Evolutionary conservation across 2,888 invertebrate genomes (phyloP).

Genomic region (Autographa gamma): DNA sequence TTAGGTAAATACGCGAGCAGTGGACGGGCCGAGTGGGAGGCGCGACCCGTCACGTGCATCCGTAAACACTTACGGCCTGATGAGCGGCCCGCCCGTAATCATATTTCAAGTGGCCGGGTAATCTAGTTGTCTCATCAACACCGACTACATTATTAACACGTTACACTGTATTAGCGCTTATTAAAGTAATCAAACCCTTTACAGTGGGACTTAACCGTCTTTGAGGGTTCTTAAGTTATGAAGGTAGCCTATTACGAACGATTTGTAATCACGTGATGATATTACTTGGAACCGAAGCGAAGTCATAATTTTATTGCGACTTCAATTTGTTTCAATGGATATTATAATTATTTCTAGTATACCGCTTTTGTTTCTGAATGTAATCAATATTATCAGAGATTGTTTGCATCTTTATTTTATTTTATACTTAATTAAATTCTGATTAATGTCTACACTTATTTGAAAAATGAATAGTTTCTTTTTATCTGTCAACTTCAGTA

Average conservation of each 20-base stretch:
- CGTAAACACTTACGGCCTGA: constrained; percentile 80
- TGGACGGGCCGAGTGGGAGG: constrained; percentile 53
- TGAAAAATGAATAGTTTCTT: no score
- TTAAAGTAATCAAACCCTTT: constrained; percentile 63
- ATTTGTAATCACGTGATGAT: constrained; percentile 52
- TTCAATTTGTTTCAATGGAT: constrained; percentile 2
- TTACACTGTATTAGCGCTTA: constrained; percentile 66
- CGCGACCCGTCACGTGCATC: constrained; percentile 76
- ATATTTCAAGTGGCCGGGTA: constrained; percentile 76
- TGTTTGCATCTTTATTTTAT: background rate
- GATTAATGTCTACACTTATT: background rate
- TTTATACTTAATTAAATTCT: background rate
- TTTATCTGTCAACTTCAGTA: background rate
- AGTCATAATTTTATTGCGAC: constrained; percentile 15
- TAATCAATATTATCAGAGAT: background rate
- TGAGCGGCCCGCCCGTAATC: constrained; percentile 76
- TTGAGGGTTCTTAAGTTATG: constrained; percentile 57
- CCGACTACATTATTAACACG: constrained; percentile 69
- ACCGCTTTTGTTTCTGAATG: background rate
- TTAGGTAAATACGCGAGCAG: constrained; percentile 83
- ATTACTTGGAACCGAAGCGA: constrained; percentile 39
- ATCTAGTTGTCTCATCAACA: constrained; percentile 73
- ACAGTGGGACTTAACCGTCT: constrained; percentile 49
- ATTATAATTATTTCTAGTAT: constrained; percentile 11
- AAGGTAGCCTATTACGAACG: constrained; percentile 47